A percentile compares a stretch with the other conserved stretches of the same genome.
phyloP scores from a whole-genome alignment of 92 coral and sea anemone genomes.

The Metridium senile region DNA sequence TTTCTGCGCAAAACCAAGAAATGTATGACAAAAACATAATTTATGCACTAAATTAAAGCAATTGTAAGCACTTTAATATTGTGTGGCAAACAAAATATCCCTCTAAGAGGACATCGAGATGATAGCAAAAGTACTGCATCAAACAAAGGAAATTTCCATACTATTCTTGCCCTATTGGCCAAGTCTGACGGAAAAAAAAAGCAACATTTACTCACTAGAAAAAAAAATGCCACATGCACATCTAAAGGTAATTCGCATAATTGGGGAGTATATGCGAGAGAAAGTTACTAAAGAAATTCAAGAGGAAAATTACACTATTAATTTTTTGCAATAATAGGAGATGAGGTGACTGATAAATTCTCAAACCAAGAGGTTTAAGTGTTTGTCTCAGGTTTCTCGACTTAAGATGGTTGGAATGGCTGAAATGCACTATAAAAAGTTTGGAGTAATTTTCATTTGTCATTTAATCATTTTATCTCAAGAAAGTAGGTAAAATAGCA shows the following conservation, averaged over 20 bases:
- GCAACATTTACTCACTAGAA: conserved; percentile 40
- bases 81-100: conserved; percentile 49
- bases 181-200: conserved; percentile 31
- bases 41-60: conserved; percentile 33
- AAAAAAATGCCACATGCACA: conserved; percentile 46
- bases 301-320: conserved; percentile 32
- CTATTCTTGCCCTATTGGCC: conserved; percentile 47
- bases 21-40: conserved; percentile 45
- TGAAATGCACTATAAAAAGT: too few relatives aligned
- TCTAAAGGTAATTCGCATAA: conserved; percentile 37
- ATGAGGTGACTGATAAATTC: conserved; percentile 57
- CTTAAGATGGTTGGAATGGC: too few relatives aligned
- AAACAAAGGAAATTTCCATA: conserved; percentile 57
- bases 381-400: conserved; percentile 55
- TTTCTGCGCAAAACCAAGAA: conserved; percentile 42
- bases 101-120: conserved; percentile 64
- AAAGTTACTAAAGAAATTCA: conserved; percentile 42
- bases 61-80: conserved; percentile 51
- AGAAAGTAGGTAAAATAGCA: too few relatives aligned
- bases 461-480: too few relatives aligned
- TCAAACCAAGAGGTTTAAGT: conserved; percentile 56
- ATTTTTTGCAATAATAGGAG: conserved; percentile 44
- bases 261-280: conserved; percentile 33
- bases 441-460: too few relatives aligned
- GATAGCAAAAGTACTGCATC: conserved; percentile 50